Evolutionary conservation across 2,888 invertebrate genomes (phyloP).

Genomic region (Pelosia muscerda): DNA sequence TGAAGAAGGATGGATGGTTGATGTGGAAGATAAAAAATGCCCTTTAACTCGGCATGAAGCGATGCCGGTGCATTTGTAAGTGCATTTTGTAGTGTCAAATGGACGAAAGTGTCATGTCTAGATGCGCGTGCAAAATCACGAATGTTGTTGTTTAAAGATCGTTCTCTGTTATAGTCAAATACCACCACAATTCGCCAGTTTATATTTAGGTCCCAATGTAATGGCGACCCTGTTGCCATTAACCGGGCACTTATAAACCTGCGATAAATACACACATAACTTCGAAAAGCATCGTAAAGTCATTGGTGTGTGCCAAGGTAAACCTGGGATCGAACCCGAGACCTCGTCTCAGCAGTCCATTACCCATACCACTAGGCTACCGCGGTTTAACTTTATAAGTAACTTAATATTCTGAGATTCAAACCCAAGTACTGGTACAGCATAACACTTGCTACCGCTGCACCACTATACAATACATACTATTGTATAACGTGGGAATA

Average conservation of each 20-base stretch:
- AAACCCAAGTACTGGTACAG: background rate
- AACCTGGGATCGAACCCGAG: too few relatives aligned
- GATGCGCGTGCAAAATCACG: slow-evolving; percentile 55
- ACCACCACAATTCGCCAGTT: too few relatives aligned
- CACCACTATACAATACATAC: background rate
- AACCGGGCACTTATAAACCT: too few relatives aligned
- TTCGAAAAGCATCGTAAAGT: too few relatives aligned
- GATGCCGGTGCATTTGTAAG: slow-evolving; percentile 61
- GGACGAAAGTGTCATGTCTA: slow-evolving; percentile 53
- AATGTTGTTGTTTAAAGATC: slow-evolving; percentile 47
- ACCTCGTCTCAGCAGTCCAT: too few relatives aligned
- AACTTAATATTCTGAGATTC: background rate
- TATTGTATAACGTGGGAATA: slow-evolving; percentile 1
- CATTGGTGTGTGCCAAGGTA: too few relatives aligned
- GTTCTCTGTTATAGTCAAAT: slow-evolving; percentile 9
- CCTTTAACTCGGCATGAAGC: slow-evolving; percentile 71
- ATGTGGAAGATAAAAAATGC: slow-evolving; percentile 72
- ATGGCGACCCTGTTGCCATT: too few relatives aligned
- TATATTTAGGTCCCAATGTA: too few relatives aligned
- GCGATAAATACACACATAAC: too few relatives aligned
- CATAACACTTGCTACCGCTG: background rate
- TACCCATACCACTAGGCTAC: too few relatives aligned
- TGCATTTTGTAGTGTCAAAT: slow-evolving; percentile 57
- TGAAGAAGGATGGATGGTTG: slow-evolving; percentile 56
- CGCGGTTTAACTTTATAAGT: too few relatives aligned